Percentiles rank a stretch among this genome's conserved stretches.
Conservation (phyloP, 2,888 invertebrate genomes). For the Eucera pruinosa region DNA sequence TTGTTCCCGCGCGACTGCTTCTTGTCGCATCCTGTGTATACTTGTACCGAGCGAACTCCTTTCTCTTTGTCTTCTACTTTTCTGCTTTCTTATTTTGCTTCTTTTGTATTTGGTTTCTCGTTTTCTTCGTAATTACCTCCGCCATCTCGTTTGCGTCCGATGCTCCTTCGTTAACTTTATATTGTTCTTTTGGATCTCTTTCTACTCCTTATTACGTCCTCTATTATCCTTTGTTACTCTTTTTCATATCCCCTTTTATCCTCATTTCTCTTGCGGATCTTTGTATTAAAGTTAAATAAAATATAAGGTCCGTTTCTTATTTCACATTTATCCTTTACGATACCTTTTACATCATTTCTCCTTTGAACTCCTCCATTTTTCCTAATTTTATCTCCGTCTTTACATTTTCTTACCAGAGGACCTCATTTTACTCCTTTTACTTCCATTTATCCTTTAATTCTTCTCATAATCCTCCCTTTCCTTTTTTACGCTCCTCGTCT, state of each 20-base stretch:
- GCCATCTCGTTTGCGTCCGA: neutral
- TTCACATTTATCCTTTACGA: neutral
- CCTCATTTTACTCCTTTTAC: neutral
- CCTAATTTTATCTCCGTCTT: neutral
- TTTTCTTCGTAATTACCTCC: neutral
- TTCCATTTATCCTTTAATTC: neutral
- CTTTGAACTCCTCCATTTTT: neutral
- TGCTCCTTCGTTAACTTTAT: neutral
- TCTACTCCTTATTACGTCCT: neutral
- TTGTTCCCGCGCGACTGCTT: slow-evolving; percentile 21
- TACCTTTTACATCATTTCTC: neutral
- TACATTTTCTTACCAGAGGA: neutral
- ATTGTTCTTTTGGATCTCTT: neutral
- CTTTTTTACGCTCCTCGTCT: too few species aligned
- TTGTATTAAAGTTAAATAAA: neutral
- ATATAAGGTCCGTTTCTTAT: neutral
- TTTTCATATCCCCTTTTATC: too few species aligned
- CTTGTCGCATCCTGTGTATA: neutral
- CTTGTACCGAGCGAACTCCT: neutral
- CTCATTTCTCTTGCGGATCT: too few species aligned
- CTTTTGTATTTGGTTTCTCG: neutral
- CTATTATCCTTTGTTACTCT: too few species aligned
- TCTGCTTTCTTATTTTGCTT: neutral
- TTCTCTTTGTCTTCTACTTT: neutral
- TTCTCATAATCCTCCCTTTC: neutral